phyloP scores from a whole-genome alignment of 2,797 vertebrate species.

The Chaenodraco wilsoni region DNA sequence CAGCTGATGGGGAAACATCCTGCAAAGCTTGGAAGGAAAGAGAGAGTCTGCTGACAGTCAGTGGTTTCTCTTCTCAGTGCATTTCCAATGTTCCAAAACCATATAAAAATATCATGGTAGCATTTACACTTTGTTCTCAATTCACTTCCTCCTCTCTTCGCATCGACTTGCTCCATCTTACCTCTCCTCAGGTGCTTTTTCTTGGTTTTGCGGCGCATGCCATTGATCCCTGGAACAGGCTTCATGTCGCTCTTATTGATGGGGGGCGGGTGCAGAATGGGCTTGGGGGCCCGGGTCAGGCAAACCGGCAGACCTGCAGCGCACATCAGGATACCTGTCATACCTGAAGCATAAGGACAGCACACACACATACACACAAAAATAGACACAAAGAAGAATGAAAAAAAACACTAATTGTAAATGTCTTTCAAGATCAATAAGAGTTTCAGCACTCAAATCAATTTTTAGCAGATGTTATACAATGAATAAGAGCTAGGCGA shows the following conservation, averaged over 20 bases:
- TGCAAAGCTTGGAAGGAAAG: conserved; percentile 40
- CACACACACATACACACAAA: conserved; percentile 36
- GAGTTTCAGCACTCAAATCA: not conserved
- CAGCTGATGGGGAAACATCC: conserved; percentile 31
- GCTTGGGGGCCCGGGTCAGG: conserved; percentile 94
- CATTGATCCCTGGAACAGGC: conserved; percentile 91
- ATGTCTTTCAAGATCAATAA: conserved; percentile 18
- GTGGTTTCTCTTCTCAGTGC: conserved; percentile 18
- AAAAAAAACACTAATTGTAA: conserved; percentile 38
- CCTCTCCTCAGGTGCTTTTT: conserved; percentile 96
- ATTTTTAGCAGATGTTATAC: not conserved
- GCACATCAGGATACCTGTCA: conserved; percentile 97
- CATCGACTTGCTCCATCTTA: conserved; percentile 56
- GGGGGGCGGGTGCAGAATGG: conserved; percentile 93
- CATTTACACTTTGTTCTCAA: conserved; percentile 1
- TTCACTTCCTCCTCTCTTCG: not conserved
- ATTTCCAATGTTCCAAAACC: conserved; percentile 8
- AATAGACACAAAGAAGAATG: conserved; percentile 40
- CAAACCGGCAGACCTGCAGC: conserved; percentile 95
- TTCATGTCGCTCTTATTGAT: conserved; percentile 97
- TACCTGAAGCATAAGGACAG: conserved; percentile 83
- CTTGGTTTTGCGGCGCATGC: conserved; percentile 96
- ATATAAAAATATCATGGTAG: conserved; percentile 7
- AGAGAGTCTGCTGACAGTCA: conserved; percentile 32
- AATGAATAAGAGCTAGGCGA: not conserved